Conservation (phyloP, 2,888 invertebrate genomes). For the Sphaeridia pumilis region DNA sequence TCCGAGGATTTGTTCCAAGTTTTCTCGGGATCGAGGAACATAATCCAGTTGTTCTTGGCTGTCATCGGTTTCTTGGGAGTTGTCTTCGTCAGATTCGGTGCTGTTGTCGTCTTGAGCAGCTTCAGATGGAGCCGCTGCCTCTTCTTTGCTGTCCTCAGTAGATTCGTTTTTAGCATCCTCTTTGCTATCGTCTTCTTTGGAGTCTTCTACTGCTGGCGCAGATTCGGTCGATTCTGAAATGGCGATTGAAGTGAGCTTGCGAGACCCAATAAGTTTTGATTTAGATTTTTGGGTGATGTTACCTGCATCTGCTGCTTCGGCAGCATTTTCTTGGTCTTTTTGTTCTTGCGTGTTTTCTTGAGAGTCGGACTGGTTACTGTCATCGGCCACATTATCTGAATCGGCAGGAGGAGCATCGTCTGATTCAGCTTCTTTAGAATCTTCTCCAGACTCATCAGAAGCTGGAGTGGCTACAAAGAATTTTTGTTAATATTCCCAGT, state of each 20-base stretch:
- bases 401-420: constrained; percentile 30
- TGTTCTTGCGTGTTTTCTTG: constrained; percentile 33
- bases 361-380: constrained; percentile 33
- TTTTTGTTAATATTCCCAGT: no score
- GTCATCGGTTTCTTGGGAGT: no score
- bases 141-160: constrained; percentile 12
- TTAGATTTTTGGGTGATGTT: no score
- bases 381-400: constrained; percentile 32
- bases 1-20: constrained; percentile 66
- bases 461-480: no score
- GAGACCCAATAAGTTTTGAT: no score
- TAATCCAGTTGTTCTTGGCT: constrained; percentile 40
- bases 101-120: constrained; percentile 28
- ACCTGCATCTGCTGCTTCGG: constrained; percentile 28
- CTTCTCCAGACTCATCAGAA: constrained; percentile 23
- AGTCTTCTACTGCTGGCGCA: not conserved
- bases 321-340: constrained; percentile 34
- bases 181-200: constrained; percentile 13
- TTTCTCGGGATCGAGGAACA: constrained; percentile 63
- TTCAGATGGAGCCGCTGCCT: constrained; percentile 11
- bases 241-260: no score
- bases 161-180: constrained; percentile 16
- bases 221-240: constrained; percentile 3
- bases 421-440: constrained; percentile 34
- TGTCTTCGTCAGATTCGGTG: no score